These are phyloP conservation scores for Podabrus alpinus DNA, from an alignment of 2,888 invertebrate species.

Conservation along the genomic window DNA sequence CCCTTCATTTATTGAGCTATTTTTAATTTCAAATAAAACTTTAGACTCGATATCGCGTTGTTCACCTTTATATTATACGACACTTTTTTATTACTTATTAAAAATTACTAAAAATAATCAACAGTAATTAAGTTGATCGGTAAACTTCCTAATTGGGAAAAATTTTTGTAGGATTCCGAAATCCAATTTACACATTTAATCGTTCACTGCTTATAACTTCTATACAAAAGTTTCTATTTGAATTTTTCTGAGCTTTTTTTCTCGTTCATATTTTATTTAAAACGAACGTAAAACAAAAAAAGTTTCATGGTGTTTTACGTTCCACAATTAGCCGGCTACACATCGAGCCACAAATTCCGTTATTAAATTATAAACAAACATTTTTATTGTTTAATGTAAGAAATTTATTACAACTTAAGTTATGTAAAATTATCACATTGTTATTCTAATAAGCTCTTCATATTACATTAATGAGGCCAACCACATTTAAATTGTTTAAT, in stretches of 20 bases:
- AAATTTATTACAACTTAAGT: not conserved
- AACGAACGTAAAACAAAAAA: too few species aligned
- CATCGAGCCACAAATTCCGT: too few species aligned
- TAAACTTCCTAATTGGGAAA: not conserved
- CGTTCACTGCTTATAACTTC: not conserved
- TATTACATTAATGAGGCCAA: not conserved
- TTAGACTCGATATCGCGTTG: not conserved
- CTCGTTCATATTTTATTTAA: too few species aligned
- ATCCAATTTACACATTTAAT: not conserved
- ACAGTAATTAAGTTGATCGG: not conserved
- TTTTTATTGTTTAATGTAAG: not conserved
- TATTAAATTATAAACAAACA: not conserved
- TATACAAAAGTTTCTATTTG: not conserved
- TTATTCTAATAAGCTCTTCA: not conserved
- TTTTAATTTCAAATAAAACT: not conserved
- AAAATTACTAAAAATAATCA: too few species aligned
- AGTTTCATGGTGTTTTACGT: too few species aligned
- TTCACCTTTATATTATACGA: not conserved
- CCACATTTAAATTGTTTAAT: not conserved
- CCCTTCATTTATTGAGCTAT: not conserved
- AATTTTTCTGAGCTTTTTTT: not conserved
- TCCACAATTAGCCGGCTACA: too few species aligned
- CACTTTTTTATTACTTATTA: too few species aligned
- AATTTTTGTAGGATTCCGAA: too few species aligned
- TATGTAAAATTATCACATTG: not conserved